phyloP scores from a whole-genome alignment of 2,113 vertebrate genomes.

The Nycticorax nycticorax region DNA sequence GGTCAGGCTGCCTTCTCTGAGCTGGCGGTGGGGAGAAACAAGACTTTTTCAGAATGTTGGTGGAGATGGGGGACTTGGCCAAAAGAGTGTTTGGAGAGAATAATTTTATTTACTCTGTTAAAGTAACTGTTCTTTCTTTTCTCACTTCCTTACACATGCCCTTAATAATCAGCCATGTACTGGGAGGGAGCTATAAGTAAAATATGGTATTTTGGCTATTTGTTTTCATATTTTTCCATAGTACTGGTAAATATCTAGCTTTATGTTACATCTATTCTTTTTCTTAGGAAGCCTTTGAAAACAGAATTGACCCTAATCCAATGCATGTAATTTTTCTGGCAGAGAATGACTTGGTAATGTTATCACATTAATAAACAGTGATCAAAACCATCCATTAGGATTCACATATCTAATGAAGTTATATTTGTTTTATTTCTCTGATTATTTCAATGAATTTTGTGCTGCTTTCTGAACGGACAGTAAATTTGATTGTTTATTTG shows the following conservation, averaged over 20 bases:
- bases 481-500: not conserved
- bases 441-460: not conserved
- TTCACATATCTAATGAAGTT: not conserved
- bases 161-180: not conserved
- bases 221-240: not conserved
- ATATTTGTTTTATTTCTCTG: not conserved
- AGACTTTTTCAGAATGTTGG: not conserved
- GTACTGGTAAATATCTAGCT: not conserved
- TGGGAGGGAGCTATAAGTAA: not conserved
- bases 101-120: not conserved
- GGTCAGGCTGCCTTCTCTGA: not conserved
- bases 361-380: not conserved
- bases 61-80: not conserved
- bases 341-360: not conserved
- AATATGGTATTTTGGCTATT: not conserved
- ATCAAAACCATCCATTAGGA: not conserved
- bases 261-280: not conserved
- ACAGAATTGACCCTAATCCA: not conserved
- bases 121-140: not conserved
- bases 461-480: not conserved
- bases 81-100: not conserved
- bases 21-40: rapidly evolving
- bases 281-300: not conserved
- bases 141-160: not conserved
- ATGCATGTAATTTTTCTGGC: not conserved